Conservation (phyloP, 2,797 vertebrate species). For the Naso thynnoides region DNA sequence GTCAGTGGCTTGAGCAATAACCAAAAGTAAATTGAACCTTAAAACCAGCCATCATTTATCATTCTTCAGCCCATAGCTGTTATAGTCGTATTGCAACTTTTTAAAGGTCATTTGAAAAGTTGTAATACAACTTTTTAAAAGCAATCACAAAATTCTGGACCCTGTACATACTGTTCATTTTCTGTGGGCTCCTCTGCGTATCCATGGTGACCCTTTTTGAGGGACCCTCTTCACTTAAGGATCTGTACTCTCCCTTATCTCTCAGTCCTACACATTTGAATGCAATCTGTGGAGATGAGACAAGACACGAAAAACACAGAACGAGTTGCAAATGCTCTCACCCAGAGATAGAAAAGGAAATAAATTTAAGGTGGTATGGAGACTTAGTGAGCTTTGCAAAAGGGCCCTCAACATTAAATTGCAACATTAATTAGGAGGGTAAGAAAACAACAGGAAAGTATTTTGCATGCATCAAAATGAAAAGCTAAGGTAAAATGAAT, state of each 20-base stretch:
- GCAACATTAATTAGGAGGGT: neutral
- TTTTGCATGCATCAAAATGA: neutral
- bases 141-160: no score
- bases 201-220: no score
- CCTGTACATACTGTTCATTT: no score
- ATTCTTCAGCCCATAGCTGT: no score
- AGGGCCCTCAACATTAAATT: neutral
- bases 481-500: neutral
- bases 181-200: no score
- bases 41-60: neutral
- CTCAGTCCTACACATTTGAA: neutral
- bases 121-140: no score
- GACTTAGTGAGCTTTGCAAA: conserved; percentile 1
- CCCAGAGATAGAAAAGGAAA: neutral
- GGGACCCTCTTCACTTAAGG: no score
- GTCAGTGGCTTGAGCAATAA: neutral
- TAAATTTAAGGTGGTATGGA: neutral
- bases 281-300: neutral
- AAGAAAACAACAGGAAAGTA: neutral
- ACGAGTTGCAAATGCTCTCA: neutral
- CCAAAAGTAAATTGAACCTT: neutral
- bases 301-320: neutral
- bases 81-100: no score
- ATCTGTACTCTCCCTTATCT: no score
- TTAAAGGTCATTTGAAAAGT: no score